Base-by-base conservation (phyloP, 2,797 vertebrate genomes). In the Phyllotis vaccarum region DNA sequence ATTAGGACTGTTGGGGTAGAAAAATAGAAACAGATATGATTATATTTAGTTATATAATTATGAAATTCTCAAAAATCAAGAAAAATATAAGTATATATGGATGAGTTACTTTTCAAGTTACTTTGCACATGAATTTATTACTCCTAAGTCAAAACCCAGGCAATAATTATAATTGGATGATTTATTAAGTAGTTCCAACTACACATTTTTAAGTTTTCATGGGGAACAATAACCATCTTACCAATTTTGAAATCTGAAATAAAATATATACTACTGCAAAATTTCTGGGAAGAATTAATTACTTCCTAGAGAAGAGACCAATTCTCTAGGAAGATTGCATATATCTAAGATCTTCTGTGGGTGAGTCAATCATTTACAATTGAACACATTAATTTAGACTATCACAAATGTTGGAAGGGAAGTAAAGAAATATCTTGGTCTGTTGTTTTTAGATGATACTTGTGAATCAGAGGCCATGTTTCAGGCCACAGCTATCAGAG, bases 321-420 rank as follows among this genome's bases (percentile, higher is more conserved):
- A 7, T 83, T 94, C 17, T 94, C 21, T 80, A 56, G 40, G 89
- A 89, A 97, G 76, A 89, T n/a, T 94, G 12, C 52, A 52, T 81
- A 4, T 12, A 83, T 52, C 58, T 75, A 90, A 72, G 24, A n/a
- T 96, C 14, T 93, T 90, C 52, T 90, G 27, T 76, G 85, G 49
- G 11, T 54, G 10, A 96, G 80, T 90, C n/a, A 90, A 72, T 93
- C 94, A 81, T 94, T 95, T 93, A 87, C 17, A 68, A 86, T 93
- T 87, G 43, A n/a, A 76, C 24, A 87, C n/a, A 82, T 74, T 82
- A 80, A 93, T 89, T 91, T 95, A 90, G 19, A 70, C 49, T 86
- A 10, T 91, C 49, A 49, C 43, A 43, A 62, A 89, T 56, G 7
- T 91, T 91, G 60, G 75, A 89, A 92, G 21, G 1, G 7, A 91